A percentile compares a stretch with the other conserved stretches of the same genome.
phyloP scores from a whole-genome alignment of 2,888 invertebrate species.

The Leptogaster cylindrica region DNA sequence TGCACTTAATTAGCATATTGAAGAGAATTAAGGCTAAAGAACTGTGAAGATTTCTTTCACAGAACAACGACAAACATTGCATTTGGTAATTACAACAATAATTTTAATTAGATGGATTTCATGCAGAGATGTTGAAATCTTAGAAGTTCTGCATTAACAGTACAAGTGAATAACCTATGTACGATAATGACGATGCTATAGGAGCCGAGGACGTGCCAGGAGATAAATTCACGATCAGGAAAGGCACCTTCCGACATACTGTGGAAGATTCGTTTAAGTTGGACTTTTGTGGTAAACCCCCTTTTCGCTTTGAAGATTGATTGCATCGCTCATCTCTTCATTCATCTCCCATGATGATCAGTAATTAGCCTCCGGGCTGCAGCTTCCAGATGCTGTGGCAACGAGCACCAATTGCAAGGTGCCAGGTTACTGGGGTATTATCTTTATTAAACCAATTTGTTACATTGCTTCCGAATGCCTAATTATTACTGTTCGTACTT shows the following conservation, averaged over 20 bases:
- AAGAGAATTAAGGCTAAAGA: too few species aligned
- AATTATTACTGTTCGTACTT: slow-evolving; percentile 7
- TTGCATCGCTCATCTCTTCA: slow-evolving; percentile 18
- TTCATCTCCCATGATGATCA: slow-evolving; percentile 8
- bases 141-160: slow-evolving; percentile 14
- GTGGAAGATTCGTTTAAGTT: neutral
- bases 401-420: neutral
- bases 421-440: slow-evolving; percentile 14
- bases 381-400: neutral
- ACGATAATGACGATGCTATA: neutral
- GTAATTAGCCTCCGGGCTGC: slow-evolving; percentile 10
- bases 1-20: slow-evolving; percentile 9
- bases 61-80: too few species aligned
- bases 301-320: slow-evolving; percentile 8
- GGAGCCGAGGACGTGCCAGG: neutral
- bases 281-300: neutral
- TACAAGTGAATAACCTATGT: slow-evolving; percentile 3
- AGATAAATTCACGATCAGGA: slow-evolving; percentile 5
- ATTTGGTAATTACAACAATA: slow-evolving; percentile 24
- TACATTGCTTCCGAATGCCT: neutral
- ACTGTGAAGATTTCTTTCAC: too few species aligned
- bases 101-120: slow-evolving; percentile 21
- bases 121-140: neutral
- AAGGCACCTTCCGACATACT: neutral
- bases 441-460: slow-evolving; percentile 29